Evolutionary conservation across 1,140 invertebrate species (phyloP), one percentile per base, ranked within the genome.

Genomic region (Sitobion miscanthi): DNA sequence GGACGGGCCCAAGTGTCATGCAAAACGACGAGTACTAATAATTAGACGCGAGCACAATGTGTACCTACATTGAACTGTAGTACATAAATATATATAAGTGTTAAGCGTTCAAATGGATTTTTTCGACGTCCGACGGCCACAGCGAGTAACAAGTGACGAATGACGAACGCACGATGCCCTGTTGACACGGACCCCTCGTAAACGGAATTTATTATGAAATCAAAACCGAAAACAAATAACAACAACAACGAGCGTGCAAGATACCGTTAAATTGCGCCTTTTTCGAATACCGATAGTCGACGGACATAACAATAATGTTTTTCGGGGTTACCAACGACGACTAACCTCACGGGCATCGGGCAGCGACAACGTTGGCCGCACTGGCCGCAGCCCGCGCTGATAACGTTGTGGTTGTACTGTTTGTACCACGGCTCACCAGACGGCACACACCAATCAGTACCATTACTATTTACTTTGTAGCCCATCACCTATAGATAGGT

Each of bases 181-280:
- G 47, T 11, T 14, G 47, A 11, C 11, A 11, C 47, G 11, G 47
- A 11, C 47, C 47, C 47, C 47, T 49, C 47, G 30, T 6, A 23
- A 69, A 69, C 30, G 11, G 11, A 69, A n/a, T 3, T 42, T 30
- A 62, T 11, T 77, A 35, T n/a, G 11, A 77, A 17, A n/a, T 77
- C 17, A 42, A 20, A 83, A 83, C 35, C 8, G 35, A 38, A 85
- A 85, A 85, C 23, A 85, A 85, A 42, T 85, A 86, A 86, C 23
- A 86, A 86, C n/a, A 86, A 47, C 85, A 86, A 86, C 25, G 25
- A 25, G 9, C 4, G 14, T 4, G n/a, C 62, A n/a, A 2, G 38
- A 14, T 47, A 47, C 85, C 85, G 85, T 86, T 86, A 86, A 86
- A 86, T 47, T 30, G 85, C 85, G 42, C 45, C 23, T 47, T 86